Evolutionary conservation across 2,113 vertebrate species (phyloP), one percentile per base, ranked within the genome.

Genomic region (Xiphorhynchus elegans): DNA sequence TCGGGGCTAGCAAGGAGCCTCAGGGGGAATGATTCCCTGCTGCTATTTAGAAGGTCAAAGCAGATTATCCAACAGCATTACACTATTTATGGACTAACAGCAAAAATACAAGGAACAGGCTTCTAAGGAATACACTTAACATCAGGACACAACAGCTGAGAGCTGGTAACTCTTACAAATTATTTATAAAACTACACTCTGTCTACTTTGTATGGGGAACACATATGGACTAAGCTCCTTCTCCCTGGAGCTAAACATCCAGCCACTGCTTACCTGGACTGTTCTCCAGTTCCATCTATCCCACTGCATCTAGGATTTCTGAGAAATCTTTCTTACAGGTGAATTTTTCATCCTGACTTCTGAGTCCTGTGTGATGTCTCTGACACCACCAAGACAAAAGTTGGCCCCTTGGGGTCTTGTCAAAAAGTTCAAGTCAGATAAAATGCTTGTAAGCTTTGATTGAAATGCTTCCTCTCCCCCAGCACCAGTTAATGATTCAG

Each of bases 401-500:
- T 88, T 50, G 93, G 93, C 87, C 91, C 94, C 94, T 93, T 94
- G 74, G 97, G 94, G 95, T 96, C 82, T 96, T 97, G 87, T 97
- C 89, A 97, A 91, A 96, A 95, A 95, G 75, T 87, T 97, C 96
- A 95, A 93, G n/a, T 77, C 90, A 92, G 91, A 94, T 89, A 94
- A 97, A 95, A 87, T 23, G 60, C 87, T 93, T 97, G 94, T 95
- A 96, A 88, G 87, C 79, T 97, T 97, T 96, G 87, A 94, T 91
- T 97, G 76, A 91, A 72, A 94, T 90, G 89, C 78, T 97, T 97
- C 89, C 94, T 83, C 87, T 96, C 95, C 95, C 95, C 89, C 75
- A 82, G 90, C 90, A 96, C 93, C 94, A 98, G 82, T 81, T 97
- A 96, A 92, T 87, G 97, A 96, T 94, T 97, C 91, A 68, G 93